Evolutionary conservation across 1,140 invertebrate species (phyloP), one percentile per base, ranked within the genome.

Genomic region (Oreohelix idahoensis): DNA sequence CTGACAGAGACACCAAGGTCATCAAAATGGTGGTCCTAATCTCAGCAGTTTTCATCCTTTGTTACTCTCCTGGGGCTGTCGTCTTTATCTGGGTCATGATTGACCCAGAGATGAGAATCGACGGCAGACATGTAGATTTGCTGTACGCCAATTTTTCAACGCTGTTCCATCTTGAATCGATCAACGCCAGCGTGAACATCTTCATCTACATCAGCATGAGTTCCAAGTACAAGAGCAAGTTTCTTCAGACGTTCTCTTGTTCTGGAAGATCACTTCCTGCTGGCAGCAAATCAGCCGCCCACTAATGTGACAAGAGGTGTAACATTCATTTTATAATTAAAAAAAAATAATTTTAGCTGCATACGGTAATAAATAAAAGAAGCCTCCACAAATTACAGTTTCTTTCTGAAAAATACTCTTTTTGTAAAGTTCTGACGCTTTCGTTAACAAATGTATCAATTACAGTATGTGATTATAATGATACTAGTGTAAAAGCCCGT

Each of bases 21-120:
- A 49, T 77, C n/a, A 77, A 77, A 77, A 77, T 77, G 75, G 51
- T 77, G 11, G 20, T 77, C 15, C 36, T 58, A 23, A 77, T 77
- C 23, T 77, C 75, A 23, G 36, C 45, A 8, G 45, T 77, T 11
- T 77, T 77, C 75, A 77, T 77, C 36, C 32, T 58, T 29, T 77
- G 75, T 29, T 77, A 45, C 51, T 77, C 45, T 23, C 75, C 75
- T 4, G 45, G 42, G 20, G n/a, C 69, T 45, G 39, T 71, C 8
- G 36, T 71, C 36, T 36, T 81, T 38, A 45, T 39, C n/a, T 51
- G 75, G 38, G 32, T 53, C 26, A 77, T 77, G 20, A 36, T 77
- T 53, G 63, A 66, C 29, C 32, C 75, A 13, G 75, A 77, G 32
- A 45, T 45, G 38, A 77, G 75, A 39, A 74, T 74, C 23, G 71